phyloP scores from a whole-genome alignment of 2,797 vertebrate species.

The Nyctalus aviator region DNA sequence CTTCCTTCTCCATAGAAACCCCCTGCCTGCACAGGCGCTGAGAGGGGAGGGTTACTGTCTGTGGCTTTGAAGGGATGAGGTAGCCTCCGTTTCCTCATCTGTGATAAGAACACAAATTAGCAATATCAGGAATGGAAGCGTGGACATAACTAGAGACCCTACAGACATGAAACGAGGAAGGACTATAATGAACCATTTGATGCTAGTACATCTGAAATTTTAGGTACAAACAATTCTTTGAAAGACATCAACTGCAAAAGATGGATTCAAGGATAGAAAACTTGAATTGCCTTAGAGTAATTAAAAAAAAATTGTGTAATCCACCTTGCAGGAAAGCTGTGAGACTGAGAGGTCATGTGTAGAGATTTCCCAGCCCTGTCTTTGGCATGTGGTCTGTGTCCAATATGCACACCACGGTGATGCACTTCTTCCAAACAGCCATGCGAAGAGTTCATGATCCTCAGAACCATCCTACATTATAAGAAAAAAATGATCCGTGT shows the following conservation, averaged over 20 bases:
- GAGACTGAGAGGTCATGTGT: background rate
- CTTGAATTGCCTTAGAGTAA: background rate
- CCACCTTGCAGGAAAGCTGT: background rate
- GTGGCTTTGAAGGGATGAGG: background rate
- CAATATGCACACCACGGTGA: accelerated
- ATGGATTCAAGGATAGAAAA: background rate
- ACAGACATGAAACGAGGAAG: background rate
- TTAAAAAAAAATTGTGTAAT: background rate
- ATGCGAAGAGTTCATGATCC: background rate
- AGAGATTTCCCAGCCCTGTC: background rate
- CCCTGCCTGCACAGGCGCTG: background rate
- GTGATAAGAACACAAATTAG: background rate
- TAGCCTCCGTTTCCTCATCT: background rate
- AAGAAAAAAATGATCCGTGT: background rate
- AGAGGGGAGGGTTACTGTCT: background rate
- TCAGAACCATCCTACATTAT: background rate
- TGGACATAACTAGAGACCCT: background rate
- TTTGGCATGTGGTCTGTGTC: background rate
- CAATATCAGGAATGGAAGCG: background rate
- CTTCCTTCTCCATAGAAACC: background rate
- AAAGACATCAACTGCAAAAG: background rate
- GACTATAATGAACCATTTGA: background rate
- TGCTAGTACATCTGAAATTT: background rate
- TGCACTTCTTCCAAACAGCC: background rate
- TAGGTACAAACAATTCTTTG: background rate